phyloP scores from a whole-genome alignment of 2,797 vertebrate species.

The Macrochelys suwanniensis region DNA sequence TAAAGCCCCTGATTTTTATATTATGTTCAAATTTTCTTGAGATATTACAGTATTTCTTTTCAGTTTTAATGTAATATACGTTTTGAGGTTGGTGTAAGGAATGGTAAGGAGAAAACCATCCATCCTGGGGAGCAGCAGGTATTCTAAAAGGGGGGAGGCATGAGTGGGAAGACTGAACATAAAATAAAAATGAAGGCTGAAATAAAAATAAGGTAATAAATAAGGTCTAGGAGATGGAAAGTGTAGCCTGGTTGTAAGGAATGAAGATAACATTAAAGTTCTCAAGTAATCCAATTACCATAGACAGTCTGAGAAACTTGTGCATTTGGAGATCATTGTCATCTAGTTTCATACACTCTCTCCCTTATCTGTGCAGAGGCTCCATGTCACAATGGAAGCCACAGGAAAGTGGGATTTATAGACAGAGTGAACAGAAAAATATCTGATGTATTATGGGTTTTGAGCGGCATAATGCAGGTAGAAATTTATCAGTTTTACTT shows the following conservation, averaged over 20 bases:
- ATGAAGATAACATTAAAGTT: neutral
- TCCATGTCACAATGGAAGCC: neutral
- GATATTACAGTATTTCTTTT: slow-evolving; percentile 43
- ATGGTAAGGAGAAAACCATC: neutral
- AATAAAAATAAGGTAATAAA: neutral
- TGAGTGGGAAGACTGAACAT: neutral
- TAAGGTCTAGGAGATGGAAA: neutral
- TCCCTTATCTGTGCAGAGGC: neutral
- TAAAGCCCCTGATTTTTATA: slow-evolving; percentile 53
- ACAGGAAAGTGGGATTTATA: neutral
- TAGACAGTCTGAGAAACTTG: neutral
- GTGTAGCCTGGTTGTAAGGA: neutral
- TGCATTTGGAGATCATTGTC: neutral
- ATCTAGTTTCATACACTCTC: neutral
- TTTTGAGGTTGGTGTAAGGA: slow-evolving; percentile 30
- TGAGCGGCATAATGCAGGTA: neutral
- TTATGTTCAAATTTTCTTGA: slow-evolving; percentile 28
- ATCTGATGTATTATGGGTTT: neutral
- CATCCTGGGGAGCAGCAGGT: neutral
- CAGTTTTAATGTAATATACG: slow-evolving; percentile 48
- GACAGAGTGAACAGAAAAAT: neutral
- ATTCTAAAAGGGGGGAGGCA: neutral
- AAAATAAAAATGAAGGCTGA: neutral
- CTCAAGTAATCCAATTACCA: slow-evolving; percentile 5
- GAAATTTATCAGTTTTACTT: neutral